Base-by-base conservation (phyloP, 2,888 invertebrate genomes). In the Sminthurinus aureus region DNA sequence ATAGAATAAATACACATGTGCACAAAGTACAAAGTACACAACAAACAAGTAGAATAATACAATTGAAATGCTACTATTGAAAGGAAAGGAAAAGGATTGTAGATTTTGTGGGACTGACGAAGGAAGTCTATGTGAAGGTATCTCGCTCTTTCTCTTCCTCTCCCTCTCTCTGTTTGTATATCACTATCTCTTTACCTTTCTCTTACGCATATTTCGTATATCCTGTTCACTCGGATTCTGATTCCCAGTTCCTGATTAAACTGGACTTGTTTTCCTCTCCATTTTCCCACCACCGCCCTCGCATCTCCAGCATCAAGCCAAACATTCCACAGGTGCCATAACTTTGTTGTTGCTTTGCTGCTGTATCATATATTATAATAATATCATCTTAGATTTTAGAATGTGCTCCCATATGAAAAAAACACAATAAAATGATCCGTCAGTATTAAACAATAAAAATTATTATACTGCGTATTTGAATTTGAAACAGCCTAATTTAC, bases 261-360 rank as follows among this genome's bases (percentile, higher is more conserved):
- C 71, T 71, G 6, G 6, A 20, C 22, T 71, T 71, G 24, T 71
- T 24, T 71, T 15, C n/a, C 71, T 20, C 11, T 71, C 71, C 71
- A 71, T 24, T 71, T 71, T 71, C 24, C 24, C 71, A 24, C 71
- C n/a, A 13, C 71, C 71, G 24, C 24, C 24, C 71, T 71, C 71
- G 4, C 71, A 24, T 0, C 12, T 15, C 13, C 13, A 58, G 58
- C 58, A 11, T 71, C 20, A 24, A 71, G 3, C 11, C 71, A 20
- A 20, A 71, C 20, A 24, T 71, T 71, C 71, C 13, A 26, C 24
- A 26, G 71, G 24, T 24, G 20, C 20, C 13, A 24, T 71, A 38
- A 38, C 38, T 38, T 38, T 38, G 13, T 71, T 24, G 22, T 71
- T 71, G 71, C 6, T 12, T 13, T 13, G 4, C 3, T 20, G 4